Base-by-base conservation (phyloP, 2,888 invertebrate species). In the Dicycla oo region DNA sequence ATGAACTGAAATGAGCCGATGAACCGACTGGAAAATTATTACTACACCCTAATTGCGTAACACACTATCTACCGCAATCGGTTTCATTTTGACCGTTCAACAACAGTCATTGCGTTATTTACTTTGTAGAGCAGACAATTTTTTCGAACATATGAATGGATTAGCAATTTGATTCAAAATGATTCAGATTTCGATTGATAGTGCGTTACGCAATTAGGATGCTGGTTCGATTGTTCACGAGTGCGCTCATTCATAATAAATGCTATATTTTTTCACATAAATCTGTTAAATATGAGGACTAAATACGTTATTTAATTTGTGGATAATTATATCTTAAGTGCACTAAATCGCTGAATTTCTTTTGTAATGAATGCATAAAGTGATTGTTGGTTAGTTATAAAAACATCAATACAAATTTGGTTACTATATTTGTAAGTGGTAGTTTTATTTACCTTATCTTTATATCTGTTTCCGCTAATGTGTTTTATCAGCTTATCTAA, bases 381-480 rank as follows among this genome's bases (percentile, higher is more conserved):
- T 78, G 74, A 73, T 79, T 79, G 77, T 84, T 81, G 72, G 70
- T 79, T 78, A 78, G 72, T 83, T 78, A 62, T 49, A 72, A 76
- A 76, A 76, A 74, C 64, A 78, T 79, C 69, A 76, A 78, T 67
- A 73, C 60, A 82, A 81, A 82, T 78, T 73, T 78, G 75, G 82
- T 78, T 75, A 75, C 69, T 84, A 82, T 84, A 72, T 84, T 86
- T 74, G 72, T 76, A 86, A 75, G 58, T 65, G 51, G 71, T 8
- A 61, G 82, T 85, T 85, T 85, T 78, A 86, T 86, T 86, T 80
- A 67, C 43, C 47, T 63, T 78, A 61, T 65, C 30, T 58, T 66
- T 57, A 67, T 45, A 67, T 45, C 34, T n/a, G 26, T 57, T 71
- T 60, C 51, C 69, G 62, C 47, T 63, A 20, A 13, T 57, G 30